Evolutionary conservation across 2,888 invertebrate species (phyloP).

Genomic region (Clivina fossor): DNA sequence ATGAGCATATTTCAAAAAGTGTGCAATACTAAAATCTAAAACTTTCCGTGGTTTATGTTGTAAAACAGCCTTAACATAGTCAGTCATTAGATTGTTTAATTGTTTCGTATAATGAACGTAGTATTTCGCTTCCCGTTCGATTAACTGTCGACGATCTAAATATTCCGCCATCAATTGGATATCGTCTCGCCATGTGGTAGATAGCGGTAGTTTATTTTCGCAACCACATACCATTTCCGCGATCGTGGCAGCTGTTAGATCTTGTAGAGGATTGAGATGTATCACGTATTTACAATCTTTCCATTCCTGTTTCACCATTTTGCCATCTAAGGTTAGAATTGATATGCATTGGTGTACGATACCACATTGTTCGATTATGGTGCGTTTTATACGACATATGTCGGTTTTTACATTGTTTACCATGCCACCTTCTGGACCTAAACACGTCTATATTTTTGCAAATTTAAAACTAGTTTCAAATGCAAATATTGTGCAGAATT

Average conservation of each 20-base stretch:
- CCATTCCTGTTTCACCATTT: slow-evolving; percentile 65
- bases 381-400: slow-evolving; percentile 62
- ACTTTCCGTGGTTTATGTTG: slow-evolving; percentile 58
- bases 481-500: too few relatives aligned
- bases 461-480: too few relatives aligned
- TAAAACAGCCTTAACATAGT: slow-evolving; percentile 63
- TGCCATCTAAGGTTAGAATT: slow-evolving; percentile 59
- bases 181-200: slow-evolving; percentile 60
- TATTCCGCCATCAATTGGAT: slow-evolving; percentile 63
- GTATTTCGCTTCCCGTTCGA: slow-evolving; percentile 57
- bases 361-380: slow-evolving; percentile 60
- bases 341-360: slow-evolving; percentile 58
- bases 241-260: slow-evolving; percentile 5
- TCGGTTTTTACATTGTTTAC: slow-evolving; percentile 58
- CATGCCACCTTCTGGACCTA: slow-evolving; percentile 57
- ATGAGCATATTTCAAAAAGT: slow-evolving; percentile 57
- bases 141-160: slow-evolving; percentile 58
- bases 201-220: slow-evolving; percentile 54
- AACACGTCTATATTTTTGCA: slow-evolving; percentile 56
- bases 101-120: slow-evolving; percentile 62
- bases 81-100: slow-evolving; percentile 59
- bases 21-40: slow-evolving; percentile 59
- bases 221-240: slow-evolving; percentile 31
- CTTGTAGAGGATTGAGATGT: slow-evolving; percentile 60
- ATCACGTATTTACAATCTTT: slow-evolving; percentile 59